Base-by-base conservation (phyloP, 2,113 vertebrate genomes). In the Channa maculata region DNA sequence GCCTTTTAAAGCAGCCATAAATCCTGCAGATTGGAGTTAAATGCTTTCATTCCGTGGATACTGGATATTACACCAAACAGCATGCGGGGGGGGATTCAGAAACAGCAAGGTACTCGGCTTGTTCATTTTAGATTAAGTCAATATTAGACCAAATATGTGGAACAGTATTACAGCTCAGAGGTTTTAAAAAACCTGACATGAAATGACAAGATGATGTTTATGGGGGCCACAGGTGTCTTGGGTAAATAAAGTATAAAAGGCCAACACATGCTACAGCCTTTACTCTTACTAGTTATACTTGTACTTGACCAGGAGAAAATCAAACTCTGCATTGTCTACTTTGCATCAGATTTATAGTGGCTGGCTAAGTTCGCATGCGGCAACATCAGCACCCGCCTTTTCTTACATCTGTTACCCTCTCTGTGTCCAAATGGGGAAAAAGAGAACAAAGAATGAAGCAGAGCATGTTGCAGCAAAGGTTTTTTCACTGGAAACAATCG, bases 1-100 rank as follows among this genome's bases (percentile, higher is more conserved):
- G 89, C 81, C 89, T 91, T 87, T 84, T 83, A 85, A 85, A 91
- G 84, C 75, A 91, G 84, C 76, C 69, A 90, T 94, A 90, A 93
- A 94, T 92, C 86, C 84, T 71, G 79, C 76, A 92, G 91, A 92
- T 93, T 88, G 88, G 84, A 88, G 78, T 88, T 94, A 92, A 92
- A 94, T 87, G 88, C 88, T 80, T 92, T 90, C 82, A 86, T 83
- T 92, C 88, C 87, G 88, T 86, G 57, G 86, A 90, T 83, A 88
- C 88, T 65, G 82, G 80, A 85, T 82, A 92, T 90, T 85, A 91
- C 86, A 85, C 85, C 66, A 62, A 63, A 80, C 80, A 44, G 78
- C 80, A 67, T 89, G 89, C 92, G 89, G 69, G 68, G 90, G 89
- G 91, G 90, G 77, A 90, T 80, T 88, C 65, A 54, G 77, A 71